A percentile compares a stretch with the other conserved stretches of the same genome.
Conservation (phyloP, 2,888 invertebrate genomes). For the Eilema depressum region DNA sequence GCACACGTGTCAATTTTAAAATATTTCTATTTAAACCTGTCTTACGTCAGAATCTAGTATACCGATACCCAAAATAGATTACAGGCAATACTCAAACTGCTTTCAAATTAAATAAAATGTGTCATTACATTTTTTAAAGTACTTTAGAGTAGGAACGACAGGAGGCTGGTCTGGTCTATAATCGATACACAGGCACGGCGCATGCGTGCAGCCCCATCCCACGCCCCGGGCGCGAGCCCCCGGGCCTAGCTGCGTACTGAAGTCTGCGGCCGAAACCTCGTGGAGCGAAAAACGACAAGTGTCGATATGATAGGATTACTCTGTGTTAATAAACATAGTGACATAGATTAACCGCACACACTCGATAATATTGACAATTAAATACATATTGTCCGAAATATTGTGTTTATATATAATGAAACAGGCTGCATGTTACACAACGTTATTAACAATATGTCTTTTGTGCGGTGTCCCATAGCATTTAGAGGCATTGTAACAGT, state of each 20-base stretch:
- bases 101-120: constrained; percentile 17
- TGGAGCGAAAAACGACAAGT: constrained; percentile 42
- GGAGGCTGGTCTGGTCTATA: constrained; percentile 39
- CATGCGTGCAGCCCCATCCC: constrained; percentile 44
- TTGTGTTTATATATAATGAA: too few relatives aligned
- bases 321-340: neutral
- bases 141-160: constrained; percentile 35
- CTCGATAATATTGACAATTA: too few relatives aligned
- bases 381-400: too few relatives aligned
- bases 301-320: neutral
- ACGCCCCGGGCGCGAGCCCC: constrained; percentile 23
- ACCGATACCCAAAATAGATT: neutral
- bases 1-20: neutral
- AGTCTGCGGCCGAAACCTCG: constrained; percentile 45
- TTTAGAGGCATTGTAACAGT: too few relatives aligned
- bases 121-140: constrained; percentile 43
- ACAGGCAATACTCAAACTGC: neutral
- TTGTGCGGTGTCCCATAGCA: too few relatives aligned
- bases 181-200: constrained; percentile 50
- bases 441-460: too few relatives aligned
- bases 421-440: too few relatives aligned
- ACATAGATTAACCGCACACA: too few relatives aligned
- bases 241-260: constrained; percentile 54
- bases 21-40: neutral
- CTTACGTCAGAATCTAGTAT: neutral